phyloP scores from a whole-genome alignment of 1,140 invertebrate genomes.

The Drosophila quadrilineata region DNA sequence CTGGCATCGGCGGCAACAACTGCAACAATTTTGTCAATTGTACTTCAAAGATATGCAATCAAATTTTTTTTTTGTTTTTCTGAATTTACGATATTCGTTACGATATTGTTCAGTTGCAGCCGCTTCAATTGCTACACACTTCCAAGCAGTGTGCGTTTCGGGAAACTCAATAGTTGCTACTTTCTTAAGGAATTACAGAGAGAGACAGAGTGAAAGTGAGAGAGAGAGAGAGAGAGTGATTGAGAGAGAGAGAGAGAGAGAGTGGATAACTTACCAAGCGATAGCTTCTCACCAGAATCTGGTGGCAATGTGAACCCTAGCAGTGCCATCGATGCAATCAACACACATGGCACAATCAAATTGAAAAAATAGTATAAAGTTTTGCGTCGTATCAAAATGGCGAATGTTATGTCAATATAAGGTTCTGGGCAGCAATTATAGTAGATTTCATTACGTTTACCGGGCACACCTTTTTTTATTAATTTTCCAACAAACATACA shows the following conservation, averaged over 20 bases:
- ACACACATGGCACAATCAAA: slow-evolving; percentile 99
- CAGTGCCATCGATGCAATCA: slow-evolving; percentile 99
- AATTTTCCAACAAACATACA: slow-evolving; percentile 9
- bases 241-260: slow-evolving; percentile 26
- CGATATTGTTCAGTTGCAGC: too few relatives aligned
- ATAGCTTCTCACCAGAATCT: slow-evolving; percentile 99
- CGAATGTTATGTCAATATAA: slow-evolving; percentile 99
- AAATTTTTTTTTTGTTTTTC: neutral
- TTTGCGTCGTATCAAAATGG: slow-evolving; percentile 97
- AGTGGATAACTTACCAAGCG: slow-evolving; percentile 89
- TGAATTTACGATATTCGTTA: too few relatives aligned
- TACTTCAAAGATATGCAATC: too few relatives aligned
- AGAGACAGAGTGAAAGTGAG: too few relatives aligned
- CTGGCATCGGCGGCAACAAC: too few relatives aligned
- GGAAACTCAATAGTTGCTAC: too few relatives aligned
- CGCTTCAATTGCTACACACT: too few relatives aligned
- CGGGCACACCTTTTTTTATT: slow-evolving; percentile 94
- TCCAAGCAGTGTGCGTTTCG: too few relatives aligned
- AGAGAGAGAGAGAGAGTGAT: too few relatives aligned
- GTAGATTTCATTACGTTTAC: slow-evolving; percentile 94
- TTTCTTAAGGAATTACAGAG: too few relatives aligned
- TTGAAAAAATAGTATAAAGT: slow-evolving; percentile 99
- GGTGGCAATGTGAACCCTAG: slow-evolving; percentile 99
- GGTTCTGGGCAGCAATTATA: slow-evolving; percentile 98
- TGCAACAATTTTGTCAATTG: too few relatives aligned